Evolutionary conservation across 2,797 vertebrate genomes (phyloP).

Genomic region (Sebastes itinus): DNA sequence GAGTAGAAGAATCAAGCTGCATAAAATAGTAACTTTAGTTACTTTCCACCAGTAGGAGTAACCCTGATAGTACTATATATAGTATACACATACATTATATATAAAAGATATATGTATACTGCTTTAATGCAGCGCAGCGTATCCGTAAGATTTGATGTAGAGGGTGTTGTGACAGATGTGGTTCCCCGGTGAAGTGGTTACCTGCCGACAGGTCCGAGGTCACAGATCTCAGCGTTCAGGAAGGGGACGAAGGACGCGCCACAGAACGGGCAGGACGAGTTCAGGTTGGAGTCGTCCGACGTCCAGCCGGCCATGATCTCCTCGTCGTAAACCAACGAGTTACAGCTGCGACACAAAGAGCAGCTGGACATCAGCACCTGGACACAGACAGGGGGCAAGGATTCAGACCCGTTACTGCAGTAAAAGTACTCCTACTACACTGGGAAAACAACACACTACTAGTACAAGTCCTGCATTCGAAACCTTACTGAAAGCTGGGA

Average conservation of each 20-base stretch:
- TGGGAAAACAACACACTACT: not conserved
- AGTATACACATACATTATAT: too few relatives aligned
- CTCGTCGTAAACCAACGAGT: conserved; percentile 91
- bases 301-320: conserved; percentile 98
- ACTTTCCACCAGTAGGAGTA: too few relatives aligned
- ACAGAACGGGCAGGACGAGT: conserved; percentile 93
- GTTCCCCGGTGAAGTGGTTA: conserved; percentile 14
- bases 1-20: too few relatives aligned
- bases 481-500: not conserved
- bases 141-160: too few relatives aligned
- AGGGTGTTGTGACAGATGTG: not conserved
- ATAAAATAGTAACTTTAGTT: too few relatives aligned
- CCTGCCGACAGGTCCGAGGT: conserved; percentile 81
- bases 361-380: conserved; percentile 94
- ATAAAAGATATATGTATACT: too few relatives aligned
- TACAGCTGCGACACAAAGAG: conserved; percentile 88
- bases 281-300: conserved; percentile 95
- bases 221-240: conserved; percentile 89
- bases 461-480: not conserved
- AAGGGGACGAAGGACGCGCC: conserved; percentile 88
- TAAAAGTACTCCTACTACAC: not conserved
- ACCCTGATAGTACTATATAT: too few relatives aligned
- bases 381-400: not conserved
- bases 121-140: too few relatives aligned
- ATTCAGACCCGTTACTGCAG: not conserved